These are phyloP conservation scores for Ylistrum balloti DNA, from an alignment of 1,140 invertebrate genomes.

Conservation along the genomic window DNA sequence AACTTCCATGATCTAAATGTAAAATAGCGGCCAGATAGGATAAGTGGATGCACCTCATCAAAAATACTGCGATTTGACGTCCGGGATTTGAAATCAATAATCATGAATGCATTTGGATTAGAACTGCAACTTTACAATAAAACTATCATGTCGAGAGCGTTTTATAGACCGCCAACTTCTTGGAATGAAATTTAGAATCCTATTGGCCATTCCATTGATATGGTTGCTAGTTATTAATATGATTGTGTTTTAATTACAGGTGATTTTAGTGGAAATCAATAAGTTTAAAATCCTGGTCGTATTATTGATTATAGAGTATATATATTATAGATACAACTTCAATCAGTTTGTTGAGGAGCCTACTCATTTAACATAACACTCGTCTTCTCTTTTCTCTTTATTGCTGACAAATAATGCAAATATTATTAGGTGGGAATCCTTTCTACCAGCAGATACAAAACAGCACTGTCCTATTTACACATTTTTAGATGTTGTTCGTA, in stretches of 20 bases:
- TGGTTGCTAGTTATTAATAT: background rate
- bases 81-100: conserved; percentile 14
- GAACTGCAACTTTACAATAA: background rate
- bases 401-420: too few species aligned
- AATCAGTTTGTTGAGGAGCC: too few species aligned
- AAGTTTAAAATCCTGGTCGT: too few species aligned
- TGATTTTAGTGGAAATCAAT: conserved; percentile 41
- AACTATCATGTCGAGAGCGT: background rate
- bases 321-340: too few species aligned
- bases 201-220: background rate
- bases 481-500: too few species aligned
- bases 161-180: conserved; percentile 36
- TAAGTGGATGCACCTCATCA: conserved; percentile 13
- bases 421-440: too few species aligned
- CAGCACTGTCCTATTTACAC: too few species aligned
- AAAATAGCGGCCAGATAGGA: conserved; percentile 44
- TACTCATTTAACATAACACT: too few species aligned
- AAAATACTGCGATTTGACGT: background rate
- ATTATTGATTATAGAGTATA: too few species aligned
- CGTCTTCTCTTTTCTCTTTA: too few species aligned
- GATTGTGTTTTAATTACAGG: conserved; percentile 51
- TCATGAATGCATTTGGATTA: conserved; percentile 47
- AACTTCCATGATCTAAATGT: background rate
- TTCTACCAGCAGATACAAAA: too few species aligned
- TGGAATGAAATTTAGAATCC: background rate